These are phyloP conservation scores for Crenichthys baileyi DNA, from an alignment of 2,797 vertebrate species.

Conservation along the genomic window DNA sequence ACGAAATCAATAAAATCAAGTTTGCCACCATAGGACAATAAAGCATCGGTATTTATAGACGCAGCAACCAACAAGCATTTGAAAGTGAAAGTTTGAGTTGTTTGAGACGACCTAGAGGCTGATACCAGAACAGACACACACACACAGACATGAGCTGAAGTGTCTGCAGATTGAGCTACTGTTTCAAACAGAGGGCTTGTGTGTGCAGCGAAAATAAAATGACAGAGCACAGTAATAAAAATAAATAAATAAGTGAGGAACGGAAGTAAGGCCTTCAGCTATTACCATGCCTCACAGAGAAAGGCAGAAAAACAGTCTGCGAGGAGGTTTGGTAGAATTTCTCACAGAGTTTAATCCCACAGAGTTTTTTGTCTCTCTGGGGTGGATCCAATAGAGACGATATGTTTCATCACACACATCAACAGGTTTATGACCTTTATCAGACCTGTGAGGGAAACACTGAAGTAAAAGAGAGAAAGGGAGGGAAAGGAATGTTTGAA, in stretches of 20 bases:
- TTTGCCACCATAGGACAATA: background rate
- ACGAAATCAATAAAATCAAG: background rate
- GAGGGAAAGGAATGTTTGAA: background rate
- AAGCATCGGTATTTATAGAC: background rate
- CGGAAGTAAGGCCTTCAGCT: slow-evolving; percentile 17
- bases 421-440: slow-evolving; percentile 51
- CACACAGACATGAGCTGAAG: slow-evolving; percentile 29
- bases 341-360: slow-evolving; percentile 42
- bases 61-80: slow-evolving; percentile 5
- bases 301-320: slow-evolving; percentile 25
- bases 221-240: slow-evolving; percentile 14
- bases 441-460: slow-evolving; percentile 46
- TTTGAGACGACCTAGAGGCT: background rate
- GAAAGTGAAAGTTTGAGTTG: slow-evolving; percentile 9
- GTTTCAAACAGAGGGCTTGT: slow-evolving; percentile 56
- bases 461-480: slow-evolving; percentile 17
- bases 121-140: slow-evolving; percentile 12
- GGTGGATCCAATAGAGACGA: slow-evolving; percentile 46
- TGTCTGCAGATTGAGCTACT: slow-evolving; percentile 36
- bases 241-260: background rate
- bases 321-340: slow-evolving; percentile 26
- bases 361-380: slow-evolving; percentile 35
- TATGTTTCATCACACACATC: slow-evolving; percentile 43
- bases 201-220: slow-evolving; percentile 29
- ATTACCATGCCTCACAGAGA: slow-evolving; percentile 13